A percentile compares a stretch with the other conserved stretches of the same genome.
Evolutionary conservation across 2,113 vertebrate genomes (phyloP).

Genomic region (Anthoscopus minutus): DNA sequence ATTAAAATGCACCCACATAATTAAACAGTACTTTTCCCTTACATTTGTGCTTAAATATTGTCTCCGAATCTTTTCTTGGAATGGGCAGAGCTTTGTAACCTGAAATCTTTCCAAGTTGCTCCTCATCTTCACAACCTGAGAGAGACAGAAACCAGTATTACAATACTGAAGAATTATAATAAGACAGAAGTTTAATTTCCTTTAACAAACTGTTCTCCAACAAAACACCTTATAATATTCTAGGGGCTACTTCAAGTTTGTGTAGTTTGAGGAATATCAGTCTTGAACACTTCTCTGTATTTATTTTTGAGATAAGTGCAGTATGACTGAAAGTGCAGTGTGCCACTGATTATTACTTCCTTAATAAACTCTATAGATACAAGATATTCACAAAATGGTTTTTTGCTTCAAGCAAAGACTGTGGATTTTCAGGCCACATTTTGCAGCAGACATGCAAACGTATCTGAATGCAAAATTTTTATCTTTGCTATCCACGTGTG

Average conservation of each 20-base stretch:
- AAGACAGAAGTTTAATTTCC: background rate
- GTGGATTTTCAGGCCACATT: background rate
- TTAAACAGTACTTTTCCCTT: constrained; percentile 59
- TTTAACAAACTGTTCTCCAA: background rate
- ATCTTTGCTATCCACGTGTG: background rate
- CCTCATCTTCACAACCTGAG: constrained; percentile 93
- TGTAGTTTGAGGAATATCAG: background rate
- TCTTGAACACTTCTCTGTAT: background rate
- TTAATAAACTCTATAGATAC: background rate
- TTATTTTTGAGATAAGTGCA: background rate
- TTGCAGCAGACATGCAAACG: background rate
- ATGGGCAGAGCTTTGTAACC: constrained; percentile 91
- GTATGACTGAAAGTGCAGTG: background rate
- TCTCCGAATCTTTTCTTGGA: constrained; percentile 94
- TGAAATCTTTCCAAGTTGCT: constrained; percentile 96
- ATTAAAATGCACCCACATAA: background rate
- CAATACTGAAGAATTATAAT: background rate
- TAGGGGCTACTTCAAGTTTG: background rate
- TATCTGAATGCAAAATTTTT: background rate
- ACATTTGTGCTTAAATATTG: constrained; percentile 97
- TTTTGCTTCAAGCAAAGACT: background rate
- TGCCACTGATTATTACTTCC: background rate
- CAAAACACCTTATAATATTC: background rate
- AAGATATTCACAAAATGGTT: background rate
- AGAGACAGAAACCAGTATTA: background rate